phyloP scores from a whole-genome alignment of 2,888 invertebrate species.

The Parelbella ahira region DNA sequence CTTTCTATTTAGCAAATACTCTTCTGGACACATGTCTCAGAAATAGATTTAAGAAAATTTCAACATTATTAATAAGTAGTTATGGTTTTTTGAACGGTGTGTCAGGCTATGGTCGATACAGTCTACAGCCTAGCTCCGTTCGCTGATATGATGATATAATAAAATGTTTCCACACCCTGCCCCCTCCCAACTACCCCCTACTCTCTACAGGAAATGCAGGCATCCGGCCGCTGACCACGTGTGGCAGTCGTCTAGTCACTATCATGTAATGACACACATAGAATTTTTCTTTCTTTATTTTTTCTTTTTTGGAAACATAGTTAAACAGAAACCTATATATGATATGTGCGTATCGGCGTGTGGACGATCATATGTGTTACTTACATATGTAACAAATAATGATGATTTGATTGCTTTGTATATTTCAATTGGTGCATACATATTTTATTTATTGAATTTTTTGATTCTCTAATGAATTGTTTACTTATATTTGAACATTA shows the following conservation, averaged over 20 bases:
- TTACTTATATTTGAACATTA: too few relatives aligned
- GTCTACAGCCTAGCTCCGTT: slow-evolving; percentile 27
- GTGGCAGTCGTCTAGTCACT: slow-evolving; percentile 56
- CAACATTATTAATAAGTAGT: slow-evolving; percentile 4
- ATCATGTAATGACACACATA: slow-evolving; percentile 74
- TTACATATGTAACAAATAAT: slow-evolving; percentile 55
- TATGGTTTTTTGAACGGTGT: slow-evolving; percentile 11
- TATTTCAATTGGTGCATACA: too few relatives aligned
- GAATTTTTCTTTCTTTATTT: slow-evolving; percentile 62
- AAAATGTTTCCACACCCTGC: slow-evolving; percentile 39
- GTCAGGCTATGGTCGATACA: not conserved
- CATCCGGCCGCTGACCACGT: slow-evolving; percentile 44
- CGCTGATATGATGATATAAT: slow-evolving; percentile 35
- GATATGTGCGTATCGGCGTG: slow-evolving; percentile 79
- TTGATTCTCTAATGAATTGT: too few relatives aligned
- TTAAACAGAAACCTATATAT: slow-evolving; percentile 65
- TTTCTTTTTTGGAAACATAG: slow-evolving; percentile 70
- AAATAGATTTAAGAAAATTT: slow-evolving; percentile 6
- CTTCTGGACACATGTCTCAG: slow-evolving; percentile 9
- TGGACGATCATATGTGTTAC: slow-evolving; percentile 73
- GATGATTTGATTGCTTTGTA: slow-evolving; percentile 45
- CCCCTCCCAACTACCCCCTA: slow-evolving; percentile 48
- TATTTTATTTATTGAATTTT: too few relatives aligned
- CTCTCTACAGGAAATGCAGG: slow-evolving; percentile 60
- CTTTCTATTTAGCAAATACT: slow-evolving; percentile 27